These are phyloP conservation scores for Mystacornis crossleyi DNA, from an alignment of 2,113 vertebrate species.

Conservation along the genomic window DNA sequence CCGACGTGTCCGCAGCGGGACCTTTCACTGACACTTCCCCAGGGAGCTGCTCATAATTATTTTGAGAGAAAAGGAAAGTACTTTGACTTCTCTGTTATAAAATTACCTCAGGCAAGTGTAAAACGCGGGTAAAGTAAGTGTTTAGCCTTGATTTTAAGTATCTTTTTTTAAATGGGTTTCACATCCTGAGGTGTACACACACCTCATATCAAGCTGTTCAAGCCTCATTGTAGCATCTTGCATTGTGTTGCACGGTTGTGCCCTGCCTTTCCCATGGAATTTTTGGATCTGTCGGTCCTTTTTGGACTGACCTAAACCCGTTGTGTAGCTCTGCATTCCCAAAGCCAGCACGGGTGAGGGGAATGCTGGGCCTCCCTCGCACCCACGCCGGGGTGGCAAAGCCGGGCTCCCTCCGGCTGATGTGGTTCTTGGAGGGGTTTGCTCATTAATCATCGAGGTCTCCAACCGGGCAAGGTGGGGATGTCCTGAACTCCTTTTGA, in stretches of 20 bases:
- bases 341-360: no score
- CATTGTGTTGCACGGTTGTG: accelerated
- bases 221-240: background rate
- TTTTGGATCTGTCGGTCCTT: background rate
- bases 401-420: background rate
- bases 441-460: background rate
- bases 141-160: background rate
- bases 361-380: accelerated
- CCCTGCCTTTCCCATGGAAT: background rate
- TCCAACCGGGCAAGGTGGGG: background rate
- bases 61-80: background rate
- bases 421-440: background rate
- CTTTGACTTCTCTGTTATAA: background rate
- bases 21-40: accelerated
- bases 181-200: accelerated
- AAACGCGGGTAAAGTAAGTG: background rate
- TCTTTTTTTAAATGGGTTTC: background rate
- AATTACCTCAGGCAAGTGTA: background rate
- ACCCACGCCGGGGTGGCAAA: accelerated
- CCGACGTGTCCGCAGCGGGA: accelerated
- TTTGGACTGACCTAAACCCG: accelerated
- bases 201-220: background rate
- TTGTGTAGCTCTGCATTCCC: background rate
- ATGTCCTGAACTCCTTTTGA: background rate
- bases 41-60: background rate